Base-by-base conservation (phyloP, 2,888 invertebrate genomes). In the Epinotia ramella region DNA sequence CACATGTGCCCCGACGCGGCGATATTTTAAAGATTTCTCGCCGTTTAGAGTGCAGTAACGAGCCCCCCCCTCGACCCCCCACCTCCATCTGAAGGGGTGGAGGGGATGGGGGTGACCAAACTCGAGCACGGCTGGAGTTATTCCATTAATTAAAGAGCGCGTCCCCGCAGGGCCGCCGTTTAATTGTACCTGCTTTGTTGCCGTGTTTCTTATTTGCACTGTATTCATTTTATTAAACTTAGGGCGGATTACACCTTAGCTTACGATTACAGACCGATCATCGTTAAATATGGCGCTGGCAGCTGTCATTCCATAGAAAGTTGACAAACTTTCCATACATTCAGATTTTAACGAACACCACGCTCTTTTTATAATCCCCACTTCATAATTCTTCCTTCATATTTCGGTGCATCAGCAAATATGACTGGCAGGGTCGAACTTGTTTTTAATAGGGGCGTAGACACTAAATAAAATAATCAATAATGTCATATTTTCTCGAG, bases 91-190 rank as follows among this genome's bases (percentile, higher is more conserved):
- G 20, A 20, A 18, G 79, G 68, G 40, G 40, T 40, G 40, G 80
- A 82, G 78, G 79, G 79, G 79, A 79, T 79, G 79, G 78, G 78
- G 78, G 77, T 70, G 78, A 76, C 79, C 79, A 73, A 80, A 82
- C 84, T 83, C 73, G 78, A 77, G 76, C 79, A 78, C 80, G 82
- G 83, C 81, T 80, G 81, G 89, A 92, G 92, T 92, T 92, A 93
- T 92, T 92, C 91, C 92, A 93, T 93, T 93, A 93, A 93, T 93
- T 93, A 93, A 91, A 91, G 84, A 83, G 81, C 80, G 69, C 84
- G 82, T 84, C 75, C 73, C 67, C 66, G 66, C 71, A 76, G 84
- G 83, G 82, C 83, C 84, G 83, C 82, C 77, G 63, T 72, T 76
- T 76, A 76, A 76, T 76, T 72, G 76, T 76, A 76, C 76, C 76